Evolutionary conservation across 2,797 vertebrate species (phyloP), one percentile per base, ranked within the genome.

Genomic region (Labroides dimidiatus): DNA sequence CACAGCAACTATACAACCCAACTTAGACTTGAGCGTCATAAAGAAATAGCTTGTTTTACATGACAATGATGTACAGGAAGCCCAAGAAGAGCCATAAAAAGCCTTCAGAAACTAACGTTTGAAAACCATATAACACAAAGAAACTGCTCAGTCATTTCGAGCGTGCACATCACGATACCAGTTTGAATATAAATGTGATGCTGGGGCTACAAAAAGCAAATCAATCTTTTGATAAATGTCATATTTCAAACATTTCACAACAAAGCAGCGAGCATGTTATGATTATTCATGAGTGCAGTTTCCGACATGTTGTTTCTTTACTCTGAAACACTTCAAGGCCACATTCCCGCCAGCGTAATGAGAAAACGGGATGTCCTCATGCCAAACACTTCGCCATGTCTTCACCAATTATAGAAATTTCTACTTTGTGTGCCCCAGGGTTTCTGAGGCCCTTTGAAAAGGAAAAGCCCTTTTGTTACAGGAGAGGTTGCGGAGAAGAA

Each of bases 351-450:
- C 67, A 69, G 68, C 60, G 54, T 75, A 81, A 84, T 82, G 67
- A 81, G 67, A 80, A 70, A 77, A 59, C n/a, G 65, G 70, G 61
- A 74, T 56, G 62, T 75, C 45, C 78, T 78, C 13, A 42, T 69
- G 80, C 74, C 78, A 81, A 86, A 85, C 20, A 42, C 72, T 76
- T 72, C 44, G 12, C 64, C 72, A 62, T 3, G n/a, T 69, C 76
- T 73, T 64, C 50, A 56, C 53, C 84, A 83, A 88, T 89, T 84
- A 87, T 21, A 81, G 67, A 72, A 66, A 45, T 58, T 84, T 73
- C 72, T 74, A 62, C 75, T 81, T 78, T 57, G 30, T 59, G 69
- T 61, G 84, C 84, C 82, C 66, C 19, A 64, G 64, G 78, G 64
- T 75, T 81, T 77, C 69, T 60, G 47, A 59, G 23, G 60, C 42